Evolutionary conservation across 2,888 invertebrate genomes (phyloP).

Genomic region (Cremastinae sp.): DNA sequence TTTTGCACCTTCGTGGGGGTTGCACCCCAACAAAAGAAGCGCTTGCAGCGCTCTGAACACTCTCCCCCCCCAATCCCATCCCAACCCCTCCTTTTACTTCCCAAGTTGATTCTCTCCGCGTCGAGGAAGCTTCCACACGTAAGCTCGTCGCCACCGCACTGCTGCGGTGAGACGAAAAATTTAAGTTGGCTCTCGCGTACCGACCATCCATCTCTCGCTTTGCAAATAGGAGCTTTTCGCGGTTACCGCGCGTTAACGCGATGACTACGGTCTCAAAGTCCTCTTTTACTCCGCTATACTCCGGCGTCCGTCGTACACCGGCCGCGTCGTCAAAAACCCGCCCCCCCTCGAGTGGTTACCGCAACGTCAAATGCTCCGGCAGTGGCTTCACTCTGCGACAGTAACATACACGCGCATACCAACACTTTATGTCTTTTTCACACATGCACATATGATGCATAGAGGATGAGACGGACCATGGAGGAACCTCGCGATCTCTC

Average conservation of each 20-base stretch:
- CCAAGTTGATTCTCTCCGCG: constrained; percentile 24
- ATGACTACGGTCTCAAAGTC: constrained; percentile 37
- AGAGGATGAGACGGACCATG: not conserved
- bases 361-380: constrained; percentile 46
- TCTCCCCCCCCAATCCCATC: too few species aligned
- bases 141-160: constrained; percentile 38
- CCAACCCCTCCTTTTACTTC: not conserved
- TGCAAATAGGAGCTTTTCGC: constrained; percentile 47
- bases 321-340: constrained; percentile 26
- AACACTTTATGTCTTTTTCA: not conserved
- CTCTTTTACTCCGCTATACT: constrained; percentile 17
- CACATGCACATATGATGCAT: not conserved
- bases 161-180: constrained; percentile 65
- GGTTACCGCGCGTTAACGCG: constrained; percentile 67
- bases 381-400: constrained; percentile 40
- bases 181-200: constrained; percentile 73
- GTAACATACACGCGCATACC: constrained; percentile 7
- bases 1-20: constrained; percentile 20
- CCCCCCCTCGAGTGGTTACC: constrained; percentile 37
- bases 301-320: constrained; percentile 6
- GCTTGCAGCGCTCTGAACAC: constrained; percentile 43
- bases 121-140: constrained; percentile 31
- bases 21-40: constrained; percentile 16
- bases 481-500: too few species aligned
- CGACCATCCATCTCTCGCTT: constrained; percentile 69